Evolutionary conservation across 2,888 invertebrate genomes (phyloP), one percentile per base, ranked within the genome.

Genomic region (Hypomecis punctinalis): DNA sequence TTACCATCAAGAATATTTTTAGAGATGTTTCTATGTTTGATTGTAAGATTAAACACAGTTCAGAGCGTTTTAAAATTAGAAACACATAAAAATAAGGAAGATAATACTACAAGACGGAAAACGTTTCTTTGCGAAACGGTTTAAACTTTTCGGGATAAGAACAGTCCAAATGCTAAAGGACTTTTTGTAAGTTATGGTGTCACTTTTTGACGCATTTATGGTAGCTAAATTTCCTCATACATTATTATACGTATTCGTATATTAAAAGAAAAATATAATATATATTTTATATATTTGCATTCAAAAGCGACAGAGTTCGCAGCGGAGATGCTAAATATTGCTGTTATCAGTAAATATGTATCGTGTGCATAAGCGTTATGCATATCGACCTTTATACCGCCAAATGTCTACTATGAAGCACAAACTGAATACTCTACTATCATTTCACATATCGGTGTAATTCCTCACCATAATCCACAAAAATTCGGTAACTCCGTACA

Each of bases 321-420:
- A 83, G 82, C 83, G 77, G 74, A 81, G 65, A 81, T 72, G 75
- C 75, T 76, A 77, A 76, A 66, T 49, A 39, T 74, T 80, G 77
- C 76, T 71, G 75, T 76, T 71, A 75, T 73, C 75, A 76, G 65
- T 69, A 68, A 66, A 65, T 68, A 58, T 68, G 68, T 75, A 62
- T 76, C 72, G 71, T 81, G 84, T 85, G 83, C 83, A 80, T 76
- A 89, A 90, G 90, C 90, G 79, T 83, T 84, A 85, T 81, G 83
- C 84, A 84, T 81, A 67, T 73, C 75, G 75, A 76, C 70, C 70
- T 73, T 66, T 76, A 73, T 83, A 85, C 81, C 82, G 89, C 90
- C 90, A 90, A 90, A 84, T 77, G 71, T 78, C 91, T 91, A 91
- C 91, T 78, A 70, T 67, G 49, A 90, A 91, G 90, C 90, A 80